Evolutionary conservation across 1,140 invertebrate species (phyloP).

Genomic region (Vanessa atalanta): DNA sequence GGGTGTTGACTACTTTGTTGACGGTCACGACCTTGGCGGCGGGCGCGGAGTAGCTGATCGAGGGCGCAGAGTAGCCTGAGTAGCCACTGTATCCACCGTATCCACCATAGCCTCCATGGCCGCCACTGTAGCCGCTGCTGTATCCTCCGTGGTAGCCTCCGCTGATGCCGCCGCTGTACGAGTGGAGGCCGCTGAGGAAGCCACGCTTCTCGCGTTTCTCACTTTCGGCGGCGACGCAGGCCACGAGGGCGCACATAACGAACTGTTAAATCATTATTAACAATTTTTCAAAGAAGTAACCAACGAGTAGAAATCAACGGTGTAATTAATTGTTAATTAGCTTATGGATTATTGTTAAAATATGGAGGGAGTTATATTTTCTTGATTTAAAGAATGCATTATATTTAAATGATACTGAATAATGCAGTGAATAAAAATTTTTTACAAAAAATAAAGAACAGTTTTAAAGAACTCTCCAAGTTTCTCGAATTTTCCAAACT

Average conservation of each 20-base stretch:
- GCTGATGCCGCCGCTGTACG: slow-evolving; percentile 33
- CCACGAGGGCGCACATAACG: slow-evolving; percentile 30
- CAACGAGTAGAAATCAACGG: no score
- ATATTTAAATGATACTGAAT: no score
- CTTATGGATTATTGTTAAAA: no score
- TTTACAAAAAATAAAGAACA: neutral
- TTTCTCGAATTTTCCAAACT: no score
- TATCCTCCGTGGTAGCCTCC: slow-evolving; percentile 32
- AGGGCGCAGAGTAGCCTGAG: slow-evolving; percentile 13
- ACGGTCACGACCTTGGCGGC: slow-evolving; percentile 49
- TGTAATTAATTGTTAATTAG: no score
- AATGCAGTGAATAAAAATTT: neutral
- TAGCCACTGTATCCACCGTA: slow-evolving; percentile 25
- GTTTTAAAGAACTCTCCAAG: no score
- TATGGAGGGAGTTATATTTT: no score
- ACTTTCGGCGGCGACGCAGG: slow-evolving; percentile 27
- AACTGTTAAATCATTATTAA: slow-evolving; percentile 16
- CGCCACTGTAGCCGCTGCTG: slow-evolving; percentile 23
- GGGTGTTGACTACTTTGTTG: slow-evolving; percentile 53
- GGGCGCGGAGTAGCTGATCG: slow-evolving; percentile 20
- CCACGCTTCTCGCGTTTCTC: slow-evolving; percentile 35
- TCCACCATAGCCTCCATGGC: slow-evolving; percentile 25
- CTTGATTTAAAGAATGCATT: no score
- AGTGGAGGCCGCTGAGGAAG: slow-evolving; percentile 18
- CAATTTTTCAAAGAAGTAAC: no score